These are phyloP conservation scores for Lycaon pictus DNA, from an alignment of 2,113 vertebrate species.

Conservation along the genomic window DNA sequence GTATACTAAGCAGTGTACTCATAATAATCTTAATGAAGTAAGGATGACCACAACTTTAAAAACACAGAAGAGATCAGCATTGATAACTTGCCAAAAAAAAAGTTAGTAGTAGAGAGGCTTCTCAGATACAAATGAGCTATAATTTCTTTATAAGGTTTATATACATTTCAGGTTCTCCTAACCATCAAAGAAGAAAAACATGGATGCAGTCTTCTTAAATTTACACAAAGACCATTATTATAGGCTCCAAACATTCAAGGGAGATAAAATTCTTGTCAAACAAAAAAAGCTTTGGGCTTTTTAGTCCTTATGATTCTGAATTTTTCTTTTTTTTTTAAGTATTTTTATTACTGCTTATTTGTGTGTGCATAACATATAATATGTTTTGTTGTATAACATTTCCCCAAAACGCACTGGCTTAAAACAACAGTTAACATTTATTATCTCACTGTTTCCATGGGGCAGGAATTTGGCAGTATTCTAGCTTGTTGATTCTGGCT, in stretches of 20 bases:
- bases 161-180: constrained; percentile 40
- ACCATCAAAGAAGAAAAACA: constrained; percentile 11
- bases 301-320: constrained; percentile 42
- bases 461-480: neutral
- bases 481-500: neutral
- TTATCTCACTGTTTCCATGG: neutral
- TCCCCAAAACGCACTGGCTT: neutral
- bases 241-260: constrained; percentile 52
- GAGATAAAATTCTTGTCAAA: constrained; percentile 30
- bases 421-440: neutral
- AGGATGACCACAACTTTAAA: constrained; percentile 20
- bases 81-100: neutral
- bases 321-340: constrained; percentile 59
- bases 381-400: neutral
- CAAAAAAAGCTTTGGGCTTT: neutral
- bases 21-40: neutral
- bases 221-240: neutral
- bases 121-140: neutral
- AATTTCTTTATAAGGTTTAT: neutral
- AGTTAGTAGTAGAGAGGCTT: neutral
- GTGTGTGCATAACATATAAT: neutral
- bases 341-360: neutral
- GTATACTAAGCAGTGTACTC: neutral
- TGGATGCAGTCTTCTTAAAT: neutral
- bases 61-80: neutral